Percentiles rank a stretch among this genome's conserved stretches.
These are phyloP conservation scores for Notocelia uddmanniana DNA, from an alignment of 2,888 invertebrate genomes.

Conservation along the genomic window DNA sequence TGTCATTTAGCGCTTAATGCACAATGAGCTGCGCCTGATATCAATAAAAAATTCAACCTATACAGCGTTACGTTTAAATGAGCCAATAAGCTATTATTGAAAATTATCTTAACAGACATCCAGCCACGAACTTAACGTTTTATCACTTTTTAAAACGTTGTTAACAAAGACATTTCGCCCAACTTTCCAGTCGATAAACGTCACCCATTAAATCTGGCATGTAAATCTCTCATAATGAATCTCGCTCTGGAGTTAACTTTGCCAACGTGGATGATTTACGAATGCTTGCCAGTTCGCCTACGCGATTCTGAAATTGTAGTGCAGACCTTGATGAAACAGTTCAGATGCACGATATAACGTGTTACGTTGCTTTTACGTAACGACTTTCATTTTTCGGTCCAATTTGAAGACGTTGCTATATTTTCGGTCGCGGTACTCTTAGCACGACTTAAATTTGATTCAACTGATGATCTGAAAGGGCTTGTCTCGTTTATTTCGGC, in stretches of 20 bases:
- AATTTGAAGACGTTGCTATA: constrained; percentile 17
- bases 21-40: too few relatives aligned
- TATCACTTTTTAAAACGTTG: background rate
- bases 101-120: background rate
- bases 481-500: too few relatives aligned
- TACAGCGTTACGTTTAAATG: too few relatives aligned
- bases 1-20: too few relatives aligned
- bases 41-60: too few relatives aligned
- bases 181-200: constrained; percentile 27
- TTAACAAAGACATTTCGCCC: background rate
- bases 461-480: too few relatives aligned
- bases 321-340: constrained; percentile 40
- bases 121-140: background rate
- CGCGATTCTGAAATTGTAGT: constrained; percentile 39
- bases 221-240: constrained; percentile 32
- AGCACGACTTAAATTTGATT: background rate
- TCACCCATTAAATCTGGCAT: constrained; percentile 9
- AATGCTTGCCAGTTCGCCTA: constrained; percentile 29
- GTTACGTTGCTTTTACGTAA: constrained; percentile 40
- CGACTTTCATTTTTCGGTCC: constrained; percentile 13
- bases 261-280: constrained; percentile 38
- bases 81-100: too few relatives aligned
- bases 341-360: constrained; percentile 30
- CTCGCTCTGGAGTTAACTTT: constrained; percentile 10
- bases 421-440: background rate